These are phyloP conservation scores for Electrona antarctica DNA, from an alignment of 2,113 vertebrate genomes.

Conservation along the genomic window DNA sequence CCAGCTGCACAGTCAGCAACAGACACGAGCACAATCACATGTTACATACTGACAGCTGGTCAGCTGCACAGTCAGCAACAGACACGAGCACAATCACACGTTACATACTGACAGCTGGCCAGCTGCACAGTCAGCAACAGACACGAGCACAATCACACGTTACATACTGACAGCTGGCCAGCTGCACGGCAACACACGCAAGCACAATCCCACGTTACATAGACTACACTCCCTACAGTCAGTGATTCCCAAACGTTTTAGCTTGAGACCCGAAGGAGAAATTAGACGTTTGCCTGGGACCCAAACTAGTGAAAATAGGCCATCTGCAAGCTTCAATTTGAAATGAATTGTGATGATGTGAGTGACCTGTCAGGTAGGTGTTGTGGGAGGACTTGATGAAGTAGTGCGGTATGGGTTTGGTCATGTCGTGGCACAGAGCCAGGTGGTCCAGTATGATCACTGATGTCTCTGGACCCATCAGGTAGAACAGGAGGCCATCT, in stretches of 20 bases:
- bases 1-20: slow-evolving; percentile 79
- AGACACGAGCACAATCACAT: slow-evolving; percentile 1
- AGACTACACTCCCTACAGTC: too few relatives aligned
- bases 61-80: slow-evolving; percentile 77
- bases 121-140: slow-evolving; percentile 77
- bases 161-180: slow-evolving; percentile 83
- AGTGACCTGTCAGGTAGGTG: slow-evolving; percentile 92
- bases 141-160: neutral
- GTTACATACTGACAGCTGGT: slow-evolving; percentile 83
- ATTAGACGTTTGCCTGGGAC: too few relatives aligned
- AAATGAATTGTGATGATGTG: too few relatives aligned
- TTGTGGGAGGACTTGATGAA: slow-evolving; percentile 98
- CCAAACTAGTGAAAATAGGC: too few relatives aligned
- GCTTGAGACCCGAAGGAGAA: too few relatives aligned
- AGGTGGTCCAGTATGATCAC: slow-evolving; percentile 86
- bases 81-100: neutral
- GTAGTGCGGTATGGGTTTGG: slow-evolving; percentile 91
- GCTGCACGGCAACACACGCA: slow-evolving; percentile 75
- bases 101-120: slow-evolving; percentile 83
- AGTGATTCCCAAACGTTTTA: too few relatives aligned
- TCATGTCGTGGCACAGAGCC: slow-evolving; percentile 90
- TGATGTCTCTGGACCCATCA: slow-evolving; percentile 90
- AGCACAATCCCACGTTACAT: too few relatives aligned
- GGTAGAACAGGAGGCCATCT: slow-evolving; percentile 90
- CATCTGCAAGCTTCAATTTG: too few relatives aligned